Percentiles rank a stretch among this genome's conserved stretches.
Evolutionary conservation across 2,113 vertebrate species (phyloP).

Genomic region (Limanda limanda): DNA sequence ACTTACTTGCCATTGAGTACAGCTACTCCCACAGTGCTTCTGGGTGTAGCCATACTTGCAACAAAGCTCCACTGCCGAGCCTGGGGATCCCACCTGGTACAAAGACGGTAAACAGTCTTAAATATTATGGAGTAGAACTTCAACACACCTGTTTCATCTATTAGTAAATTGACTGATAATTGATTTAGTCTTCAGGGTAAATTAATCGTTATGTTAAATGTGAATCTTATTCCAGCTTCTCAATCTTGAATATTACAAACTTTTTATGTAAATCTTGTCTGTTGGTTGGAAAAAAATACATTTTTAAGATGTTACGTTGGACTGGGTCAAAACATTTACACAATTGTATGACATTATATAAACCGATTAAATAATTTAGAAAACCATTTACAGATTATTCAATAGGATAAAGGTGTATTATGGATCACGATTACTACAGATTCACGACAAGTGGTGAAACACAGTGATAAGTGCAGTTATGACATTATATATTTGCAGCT

Average conservation of each 20-base stretch:
- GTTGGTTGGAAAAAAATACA: neutral
- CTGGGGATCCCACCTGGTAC: slow-evolving; percentile 93
- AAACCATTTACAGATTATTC: too few species aligned
- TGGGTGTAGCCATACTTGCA: slow-evolving; percentile 95
- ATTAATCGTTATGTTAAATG: neutral
- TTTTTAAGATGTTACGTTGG: too few species aligned
- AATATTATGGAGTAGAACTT: neutral
- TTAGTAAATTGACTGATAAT: neutral
- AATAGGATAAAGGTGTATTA: too few species aligned
- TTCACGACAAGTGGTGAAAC: neutral
- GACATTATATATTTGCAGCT: neutral
- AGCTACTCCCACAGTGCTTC: slow-evolving; percentile 97
- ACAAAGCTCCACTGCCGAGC: slow-evolving; percentile 99
- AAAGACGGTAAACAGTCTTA: neutral
- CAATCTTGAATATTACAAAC: neutral
- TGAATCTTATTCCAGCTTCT: neutral
- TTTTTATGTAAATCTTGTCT: too few species aligned
- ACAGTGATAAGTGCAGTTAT: neutral
- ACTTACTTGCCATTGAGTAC: slow-evolving; percentile 96
- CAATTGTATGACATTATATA: too few species aligned
- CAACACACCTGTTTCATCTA: neutral
- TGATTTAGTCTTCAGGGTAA: neutral
- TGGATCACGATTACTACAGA: too few species aligned
- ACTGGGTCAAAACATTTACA: too few species aligned
- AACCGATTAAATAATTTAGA: too few species aligned